These are phyloP conservation scores for Dascyllus trimaculatus DNA, from an alignment of 2,113 vertebrate genomes.

Conservation along the genomic window DNA sequence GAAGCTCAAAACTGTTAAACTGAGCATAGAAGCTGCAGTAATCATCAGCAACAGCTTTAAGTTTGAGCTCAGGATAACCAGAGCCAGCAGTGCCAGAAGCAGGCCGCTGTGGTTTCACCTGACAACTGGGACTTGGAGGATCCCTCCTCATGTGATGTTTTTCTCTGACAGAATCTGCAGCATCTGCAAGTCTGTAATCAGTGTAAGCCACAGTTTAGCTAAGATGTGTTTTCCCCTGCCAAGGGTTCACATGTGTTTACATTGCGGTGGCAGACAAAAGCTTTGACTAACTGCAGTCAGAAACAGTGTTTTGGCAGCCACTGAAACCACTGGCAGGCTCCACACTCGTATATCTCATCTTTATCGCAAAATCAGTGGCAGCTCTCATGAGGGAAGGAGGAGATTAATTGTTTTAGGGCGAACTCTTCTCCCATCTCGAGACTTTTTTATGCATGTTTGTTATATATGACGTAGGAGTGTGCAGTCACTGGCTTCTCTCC, in stretches of 20 bases:
- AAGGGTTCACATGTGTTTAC: constrained; percentile 82
- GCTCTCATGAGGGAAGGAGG: constrained; percentile 85
- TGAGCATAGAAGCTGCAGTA: constrained; percentile 45
- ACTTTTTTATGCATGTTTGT: constrained; percentile 80
- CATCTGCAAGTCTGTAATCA: constrained; percentile 81
- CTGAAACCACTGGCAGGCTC: constrained; percentile 85
- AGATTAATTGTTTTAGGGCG: constrained; percentile 90
- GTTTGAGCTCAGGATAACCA: constrained; percentile 42
- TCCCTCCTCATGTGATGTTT: constrained; percentile 69
- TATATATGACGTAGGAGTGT: constrained; percentile 80
- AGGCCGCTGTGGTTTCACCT: constrained; percentile 69
- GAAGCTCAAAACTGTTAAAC: constrained; percentile 61
- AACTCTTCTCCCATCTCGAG: constrained; percentile 81
- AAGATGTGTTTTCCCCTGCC: constrained; percentile 82
- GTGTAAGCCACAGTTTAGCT: constrained; percentile 74
- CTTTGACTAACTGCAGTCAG: constrained; percentile 82
- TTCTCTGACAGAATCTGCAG: constrained; percentile 70
- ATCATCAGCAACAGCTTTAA: constrained; percentile 48
- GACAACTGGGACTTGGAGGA: constrained; percentile 68
- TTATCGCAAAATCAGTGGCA: constrained; percentile 91
- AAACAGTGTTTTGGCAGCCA: constrained; percentile 87
- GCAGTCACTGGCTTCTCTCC: constrained; percentile 74
- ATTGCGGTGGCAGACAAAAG: constrained; percentile 69
- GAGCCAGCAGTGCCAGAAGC: constrained; percentile 47
- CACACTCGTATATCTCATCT: constrained; percentile 91